phyloP scores from a whole-genome alignment of 2,888 invertebrate species.

The Orchesellides sinensis region DNA sequence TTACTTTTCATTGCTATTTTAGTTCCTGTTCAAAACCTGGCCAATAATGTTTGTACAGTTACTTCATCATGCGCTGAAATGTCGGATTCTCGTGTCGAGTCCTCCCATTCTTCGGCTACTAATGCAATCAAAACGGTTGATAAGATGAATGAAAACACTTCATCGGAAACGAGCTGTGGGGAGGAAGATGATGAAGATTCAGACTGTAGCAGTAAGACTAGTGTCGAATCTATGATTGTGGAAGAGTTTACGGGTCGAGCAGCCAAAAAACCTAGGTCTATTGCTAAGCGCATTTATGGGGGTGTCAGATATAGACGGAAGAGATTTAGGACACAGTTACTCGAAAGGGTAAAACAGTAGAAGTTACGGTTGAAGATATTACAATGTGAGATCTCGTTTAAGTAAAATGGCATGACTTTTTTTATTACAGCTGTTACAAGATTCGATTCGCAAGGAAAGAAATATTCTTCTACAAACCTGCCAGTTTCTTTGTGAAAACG shows the following conservation, averaged over 20 bases:
- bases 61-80: too few species aligned
- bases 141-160: too few species aligned
- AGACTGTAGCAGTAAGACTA: background rate
- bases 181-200: background rate
- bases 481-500: constrained; percentile 85
- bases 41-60: too few species aligned
- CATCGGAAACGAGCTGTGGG: too few species aligned
- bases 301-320: background rate
- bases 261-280: background rate
- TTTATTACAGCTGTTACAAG: constrained; percentile 81
- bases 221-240: background rate
- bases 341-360: constrained; percentile 37
- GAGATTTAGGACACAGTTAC: constrained; percentile 14
- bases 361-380: constrained; percentile 42
- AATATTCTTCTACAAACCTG: constrained; percentile 93
- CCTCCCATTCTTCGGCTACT: too few species aligned
- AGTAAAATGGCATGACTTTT: constrained; percentile 65
- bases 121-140: too few species aligned
- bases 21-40: too few species aligned
- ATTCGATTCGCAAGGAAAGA: constrained; percentile 90
- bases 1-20: background rate
- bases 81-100: too few species aligned
- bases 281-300: background rate
- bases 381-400: constrained; percentile 65
- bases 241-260: constrained; percentile 4